Percentiles rank a stretch among this genome's conserved stretches.
phyloP scores from a whole-genome alignment of 2,888 invertebrate genomes.

The Cephus pulcher region DNA sequence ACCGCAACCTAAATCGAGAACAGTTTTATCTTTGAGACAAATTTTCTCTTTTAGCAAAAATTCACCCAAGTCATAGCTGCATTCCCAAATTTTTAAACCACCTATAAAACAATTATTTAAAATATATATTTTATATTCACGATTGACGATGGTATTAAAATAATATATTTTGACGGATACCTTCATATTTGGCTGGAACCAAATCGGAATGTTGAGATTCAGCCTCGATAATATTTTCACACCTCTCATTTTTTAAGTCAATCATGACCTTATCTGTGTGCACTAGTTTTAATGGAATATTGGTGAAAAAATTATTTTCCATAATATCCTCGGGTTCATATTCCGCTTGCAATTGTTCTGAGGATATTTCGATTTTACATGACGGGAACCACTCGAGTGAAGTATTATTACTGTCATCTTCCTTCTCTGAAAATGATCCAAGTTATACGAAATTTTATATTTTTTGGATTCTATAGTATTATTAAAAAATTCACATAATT shows the following conservation, averaged over 20 bases:
- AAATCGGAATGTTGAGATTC: constrained; percentile 80
- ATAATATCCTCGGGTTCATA: constrained; percentile 34
- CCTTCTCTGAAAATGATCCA: not conserved
- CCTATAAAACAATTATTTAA: constrained; percentile 70
- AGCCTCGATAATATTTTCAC: constrained; percentile 67
- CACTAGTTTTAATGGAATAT: constrained; percentile 45
- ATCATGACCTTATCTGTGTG: constrained; percentile 44
- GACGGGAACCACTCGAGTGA: constrained; percentile 19
- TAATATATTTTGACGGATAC: constrained; percentile 60
- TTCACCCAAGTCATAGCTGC: constrained; percentile 82
- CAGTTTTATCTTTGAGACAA: constrained; percentile 69
- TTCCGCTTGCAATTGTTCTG: constrained; percentile 25
- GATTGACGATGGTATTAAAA: constrained; percentile 6
- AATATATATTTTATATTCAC: constrained; percentile 1
- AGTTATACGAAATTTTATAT: not conserved
- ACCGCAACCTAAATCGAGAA: constrained; percentile 94
- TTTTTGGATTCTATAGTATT: not conserved
- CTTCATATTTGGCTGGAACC: constrained; percentile 83
- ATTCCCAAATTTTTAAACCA: constrained; percentile 97
- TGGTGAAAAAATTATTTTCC: constrained; percentile 30
- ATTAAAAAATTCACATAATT: not conserved
- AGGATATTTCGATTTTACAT: constrained; percentile 37
- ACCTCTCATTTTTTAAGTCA: constrained; percentile 56
- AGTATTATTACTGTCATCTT: not conserved
- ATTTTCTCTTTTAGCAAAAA: constrained; percentile 70